These are phyloP conservation scores for Drosophila kambysellisi DNA, from an alignment of 2,888 invertebrate genomes.

Conservation along the genomic window DNA sequence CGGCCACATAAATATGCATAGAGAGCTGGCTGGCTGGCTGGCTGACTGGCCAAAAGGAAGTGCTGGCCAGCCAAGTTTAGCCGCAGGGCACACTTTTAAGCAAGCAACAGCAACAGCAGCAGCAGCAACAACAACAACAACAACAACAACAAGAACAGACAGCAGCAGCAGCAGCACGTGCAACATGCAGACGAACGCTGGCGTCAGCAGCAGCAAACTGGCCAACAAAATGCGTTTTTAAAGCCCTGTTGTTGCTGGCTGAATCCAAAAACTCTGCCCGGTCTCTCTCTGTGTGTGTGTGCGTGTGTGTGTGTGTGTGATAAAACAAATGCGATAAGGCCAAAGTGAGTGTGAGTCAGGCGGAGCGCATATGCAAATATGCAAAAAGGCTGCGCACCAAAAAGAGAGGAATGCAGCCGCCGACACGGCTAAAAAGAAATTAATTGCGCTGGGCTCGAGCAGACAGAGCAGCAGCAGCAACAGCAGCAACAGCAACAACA, in stretches of 20 bases:
- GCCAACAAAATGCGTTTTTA: constrained; percentile 78
- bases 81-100: constrained; percentile 77
- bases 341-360: constrained; percentile 77
- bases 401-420: constrained; percentile 77
- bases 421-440: constrained; percentile 81
- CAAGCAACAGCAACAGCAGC: constrained; percentile 44
- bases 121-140: constrained; percentile 47
- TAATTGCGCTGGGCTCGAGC: constrained; percentile 77
- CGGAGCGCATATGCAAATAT: constrained; percentile 72
- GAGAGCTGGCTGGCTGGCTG: constrained; percentile 42
- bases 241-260: constrained; percentile 47
- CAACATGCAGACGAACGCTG: constrained; percentile 68
- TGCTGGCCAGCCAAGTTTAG: constrained; percentile 72
- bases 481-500: constrained; percentile 8
- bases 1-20: constrained; percentile 77
- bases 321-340: constrained; percentile 81
- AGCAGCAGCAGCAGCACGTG: constrained; percentile 75
- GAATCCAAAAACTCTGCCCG: constrained; percentile 41
- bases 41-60: constrained; percentile 52
- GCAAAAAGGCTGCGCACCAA: constrained; percentile 65
- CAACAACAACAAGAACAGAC: constrained; percentile 43
- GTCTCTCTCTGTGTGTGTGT: constrained; percentile 21
- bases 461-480: constrained; percentile 44
- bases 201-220: constrained; percentile 64
- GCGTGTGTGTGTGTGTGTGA: constrained; percentile 59